These are phyloP conservation scores for Macaria notata DNA, from an alignment of 2,888 invertebrate species.

Conservation along the genomic window DNA sequence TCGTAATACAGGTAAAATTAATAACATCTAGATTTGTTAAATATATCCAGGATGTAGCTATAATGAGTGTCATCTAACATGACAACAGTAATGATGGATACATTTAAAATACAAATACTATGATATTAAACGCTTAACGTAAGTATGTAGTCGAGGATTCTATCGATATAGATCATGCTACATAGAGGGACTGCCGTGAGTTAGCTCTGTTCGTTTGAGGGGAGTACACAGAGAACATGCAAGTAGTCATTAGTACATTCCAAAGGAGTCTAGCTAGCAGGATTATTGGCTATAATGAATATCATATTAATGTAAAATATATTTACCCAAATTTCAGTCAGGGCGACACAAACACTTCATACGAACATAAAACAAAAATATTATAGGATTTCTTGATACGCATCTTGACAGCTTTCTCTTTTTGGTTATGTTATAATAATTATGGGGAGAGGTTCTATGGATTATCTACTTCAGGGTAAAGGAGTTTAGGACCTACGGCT, in stretches of 20 bases:
- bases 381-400: slow-evolving; percentile 65
- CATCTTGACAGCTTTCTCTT: slow-evolving; percentile 81
- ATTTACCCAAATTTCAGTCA: slow-evolving; percentile 79
- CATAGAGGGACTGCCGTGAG: slow-evolving; percentile 48
- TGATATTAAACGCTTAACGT: slow-evolving; percentile 31
- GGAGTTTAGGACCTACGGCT: slow-evolving; percentile 3
- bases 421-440: slow-evolving; percentile 28
- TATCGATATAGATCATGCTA: slow-evolving; percentile 59
- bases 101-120: slow-evolving; percentile 30
- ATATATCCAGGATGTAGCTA: slow-evolving; percentile 23
- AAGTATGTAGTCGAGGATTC: slow-evolving; percentile 31
- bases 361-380: slow-evolving; percentile 65
- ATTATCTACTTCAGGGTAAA: slow-evolving; percentile 21
- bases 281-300: slow-evolving; percentile 67
- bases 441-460: slow-evolving; percentile 16
- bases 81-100: slow-evolving; percentile 41
- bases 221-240: slow-evolving; percentile 73
- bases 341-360: slow-evolving; percentile 76
- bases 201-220: slow-evolving; percentile 49
- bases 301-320: slow-evolving; percentile 73
- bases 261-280: slow-evolving; percentile 71
- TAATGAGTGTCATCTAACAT: slow-evolving; percentile 49
- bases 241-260: slow-evolving; percentile 75
- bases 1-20: slow-evolving; percentile 41
- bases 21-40: slow-evolving; percentile 38